Evolutionary conservation across 2,113 vertebrate species (phyloP), one percentile per base, ranked within the genome.

Genomic region (Pseudois nayaur): DNA sequence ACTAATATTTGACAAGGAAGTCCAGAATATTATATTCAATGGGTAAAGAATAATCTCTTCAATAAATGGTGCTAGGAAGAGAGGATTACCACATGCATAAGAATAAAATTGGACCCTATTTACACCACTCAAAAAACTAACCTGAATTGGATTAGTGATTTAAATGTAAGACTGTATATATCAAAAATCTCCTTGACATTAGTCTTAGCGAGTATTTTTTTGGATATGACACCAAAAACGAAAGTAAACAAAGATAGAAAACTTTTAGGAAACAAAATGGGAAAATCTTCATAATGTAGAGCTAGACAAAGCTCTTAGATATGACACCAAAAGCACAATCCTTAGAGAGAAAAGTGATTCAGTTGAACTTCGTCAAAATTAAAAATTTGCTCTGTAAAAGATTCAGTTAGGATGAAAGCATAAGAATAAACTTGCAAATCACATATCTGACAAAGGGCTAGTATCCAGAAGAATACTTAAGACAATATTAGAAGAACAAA

Each of bases 381-480:
- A 33, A 89, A 82, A 89, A 48, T 12, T 48, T 16, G 2, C 36
- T 95, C 36, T 55, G 33, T 89, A 76, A 67, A 59, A 89, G 4
- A 92, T 43, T 5, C 55, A n/a, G 17, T 87, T 23, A 59, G 5
- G 59, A 64, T 48, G 31, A 87, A 96, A 50, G 90, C 14, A 43
- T 8, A 93, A 94, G 33, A 87, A 91, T 85, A 45, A 14, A 79
- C 27, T 76, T 90, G 59, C 13, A 89, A 95, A 91, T 31, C 55
- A 89, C 5, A 16, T 52, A 57, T 79, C 14, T 96, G 81, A 87
- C 43, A 74, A 85, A 94, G 23, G 50, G 40, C 25, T 57, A 71
- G 43, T 64, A 45, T 67, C n/a, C 62, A 81, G 76, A 87, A 94
- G 71, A 87, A 90, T 85, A 94, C 48, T 97, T 57, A 57, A 64